These are phyloP conservation scores for Rhagium mordax DNA, from an alignment of 2,888 invertebrate genomes.

Conservation along the genomic window DNA sequence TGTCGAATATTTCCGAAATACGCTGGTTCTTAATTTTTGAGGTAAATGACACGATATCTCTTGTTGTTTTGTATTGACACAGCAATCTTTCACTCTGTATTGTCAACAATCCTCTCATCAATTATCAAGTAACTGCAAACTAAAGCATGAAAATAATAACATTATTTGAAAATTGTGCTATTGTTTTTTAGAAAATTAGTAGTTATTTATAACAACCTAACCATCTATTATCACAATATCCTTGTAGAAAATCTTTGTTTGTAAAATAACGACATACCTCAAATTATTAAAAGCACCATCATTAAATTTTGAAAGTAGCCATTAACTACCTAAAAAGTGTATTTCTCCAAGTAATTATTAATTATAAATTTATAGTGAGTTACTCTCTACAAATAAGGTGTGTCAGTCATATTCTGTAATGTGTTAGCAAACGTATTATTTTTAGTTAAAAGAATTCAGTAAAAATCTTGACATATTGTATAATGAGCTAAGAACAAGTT, in stretches of 20 bases:
- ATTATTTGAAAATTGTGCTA: background rate
- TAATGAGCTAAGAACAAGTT: background rate
- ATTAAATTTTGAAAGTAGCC: conserved; percentile 12
- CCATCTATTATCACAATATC: conserved; percentile 2
- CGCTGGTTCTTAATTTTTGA: too few species aligned
- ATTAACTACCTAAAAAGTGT: conserved; percentile 1
- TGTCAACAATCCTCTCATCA: too few species aligned
- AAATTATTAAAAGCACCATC: background rate
- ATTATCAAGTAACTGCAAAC: too few species aligned
- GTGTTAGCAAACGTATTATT: conserved; percentile 9
- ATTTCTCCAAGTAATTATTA: conserved; percentile 6
- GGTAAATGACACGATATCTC: too few species aligned
- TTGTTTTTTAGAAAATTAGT: conserved; percentile 19
- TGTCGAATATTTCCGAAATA: too few species aligned
- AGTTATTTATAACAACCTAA: conserved; percentile 5
- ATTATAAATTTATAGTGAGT: conserved; percentile 28
- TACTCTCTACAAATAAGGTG: conserved; percentile 10
- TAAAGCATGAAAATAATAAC: conserved; percentile 9
- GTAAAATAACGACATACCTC: conserved; percentile 10
- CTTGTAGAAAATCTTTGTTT: background rate
- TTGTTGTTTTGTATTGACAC: too few species aligned
- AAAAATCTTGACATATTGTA: background rate
- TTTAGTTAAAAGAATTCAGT: background rate
- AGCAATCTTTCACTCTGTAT: too few species aligned
- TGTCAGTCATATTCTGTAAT: conserved; percentile 1